These are phyloP conservation scores for Botrylloides violaceus DNA, from an alignment of 23 tunicate genomes.

Conservation along the genomic window DNA sequence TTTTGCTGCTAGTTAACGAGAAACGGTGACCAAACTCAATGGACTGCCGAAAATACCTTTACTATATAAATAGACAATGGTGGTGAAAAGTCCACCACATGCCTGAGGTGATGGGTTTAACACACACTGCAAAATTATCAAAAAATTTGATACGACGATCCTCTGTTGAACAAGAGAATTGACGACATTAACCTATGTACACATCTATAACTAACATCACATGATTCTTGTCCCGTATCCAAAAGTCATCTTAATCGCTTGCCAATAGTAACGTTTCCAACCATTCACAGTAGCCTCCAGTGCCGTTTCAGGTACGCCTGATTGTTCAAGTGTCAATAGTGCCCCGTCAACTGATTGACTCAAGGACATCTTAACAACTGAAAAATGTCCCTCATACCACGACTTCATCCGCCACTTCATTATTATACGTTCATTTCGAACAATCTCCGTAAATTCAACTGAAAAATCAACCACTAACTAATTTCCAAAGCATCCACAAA, in stretches of 20 bases:
- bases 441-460: slow-evolving; percentile 60
- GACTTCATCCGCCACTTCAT: slow-evolving; percentile 85
- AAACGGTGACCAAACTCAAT: no score
- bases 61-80: no score
- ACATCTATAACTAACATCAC: no score
- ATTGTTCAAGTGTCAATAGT: slow-evolving; percentile 71
- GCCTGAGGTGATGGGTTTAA: no score
- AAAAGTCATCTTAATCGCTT: slow-evolving; percentile 85
- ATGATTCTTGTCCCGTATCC: slow-evolving; percentile 81
- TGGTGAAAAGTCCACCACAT: no score
- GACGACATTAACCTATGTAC: no score
- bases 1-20: no score
- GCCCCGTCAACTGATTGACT: slow-evolving; percentile 65
- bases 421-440: slow-evolving; percentile 38
- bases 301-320: slow-evolving; percentile 78
- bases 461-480: slow-evolving; percentile 3
- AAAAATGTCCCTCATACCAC: slow-evolving; percentile 93
- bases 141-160: no score
- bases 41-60: no score
- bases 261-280: slow-evolving; percentile 96
- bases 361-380: slow-evolving; percentile 53
- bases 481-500: neutral
- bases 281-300: slow-evolving; percentile 84
- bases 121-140: no score
- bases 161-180: no score